Evolutionary conservation across 2,888 invertebrate species (phyloP).

Genomic region (Drosophila engyochracea): DNA sequence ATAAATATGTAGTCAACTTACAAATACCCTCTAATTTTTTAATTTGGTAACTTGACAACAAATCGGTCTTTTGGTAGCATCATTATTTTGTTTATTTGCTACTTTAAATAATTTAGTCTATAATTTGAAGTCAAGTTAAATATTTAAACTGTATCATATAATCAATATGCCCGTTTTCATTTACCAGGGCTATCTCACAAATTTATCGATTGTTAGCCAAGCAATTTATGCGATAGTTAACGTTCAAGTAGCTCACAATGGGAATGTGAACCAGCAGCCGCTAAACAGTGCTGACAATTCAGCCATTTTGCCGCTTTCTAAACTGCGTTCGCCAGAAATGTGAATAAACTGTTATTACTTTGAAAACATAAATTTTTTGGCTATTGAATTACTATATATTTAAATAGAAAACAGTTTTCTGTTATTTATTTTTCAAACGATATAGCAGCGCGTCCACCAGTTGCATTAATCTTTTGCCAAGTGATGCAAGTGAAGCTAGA

Average conservation of each 20-base stretch:
- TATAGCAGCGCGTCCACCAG: slow-evolving; percentile 88
- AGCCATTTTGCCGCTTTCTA: neutral
- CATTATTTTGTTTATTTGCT: neutral
- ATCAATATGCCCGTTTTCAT: neutral
- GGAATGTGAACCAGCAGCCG: neutral
- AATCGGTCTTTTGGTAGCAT: neutral
- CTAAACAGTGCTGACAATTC: neutral
- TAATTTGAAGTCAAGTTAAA: neutral
- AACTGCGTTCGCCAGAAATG: neutral
- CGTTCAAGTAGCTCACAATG: neutral
- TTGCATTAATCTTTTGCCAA: slow-evolving; percentile 88
- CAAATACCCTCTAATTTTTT: neutral
- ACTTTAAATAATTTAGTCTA: neutral
- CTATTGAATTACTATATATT: neutral
- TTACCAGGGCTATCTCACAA: slow-evolving; percentile 7
- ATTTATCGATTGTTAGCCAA: slow-evolving; percentile 6
- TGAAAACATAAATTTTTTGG: neutral
- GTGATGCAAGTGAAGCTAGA: slow-evolving; percentile 87
- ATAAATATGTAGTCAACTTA: neutral
- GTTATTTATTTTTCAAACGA: slow-evolving; percentile 85
- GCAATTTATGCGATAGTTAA: slow-evolving; percentile 3
- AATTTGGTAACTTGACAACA: neutral
- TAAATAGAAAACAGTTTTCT: neutral
- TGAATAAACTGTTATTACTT: neutral
- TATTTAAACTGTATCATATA: neutral